Evolutionary conservation across 2,113 vertebrate species (phyloP), one percentile per base, ranked within the genome.

Genomic region (Scopus umbretta): DNA sequence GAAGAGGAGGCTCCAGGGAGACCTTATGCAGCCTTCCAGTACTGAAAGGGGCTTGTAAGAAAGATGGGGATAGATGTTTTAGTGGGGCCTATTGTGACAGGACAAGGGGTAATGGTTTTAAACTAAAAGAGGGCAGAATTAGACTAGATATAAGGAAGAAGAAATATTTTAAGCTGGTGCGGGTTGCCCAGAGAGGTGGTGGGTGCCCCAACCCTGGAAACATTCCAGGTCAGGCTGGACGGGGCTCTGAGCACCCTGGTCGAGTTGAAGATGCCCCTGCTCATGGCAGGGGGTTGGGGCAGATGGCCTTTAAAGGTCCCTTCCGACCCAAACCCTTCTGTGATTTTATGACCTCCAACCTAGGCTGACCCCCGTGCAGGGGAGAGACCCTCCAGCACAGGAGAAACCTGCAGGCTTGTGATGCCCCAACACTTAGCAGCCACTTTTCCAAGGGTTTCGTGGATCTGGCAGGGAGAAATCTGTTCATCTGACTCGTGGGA

Each of bases 401-500:
- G 61, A 56, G 55, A 32, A 45, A 62, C 63, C 38, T 78, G 34
- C 1, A 6, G 53, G 26, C 19, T 53, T 34, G 47, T 27, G 34
- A 34, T 88, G 56, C 23, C 40, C 47, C 1, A 4, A 40, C 49
- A 40, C 40, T 79, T 18, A 55, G 32, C 0, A 0, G 19, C 27
- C 4, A 2, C 38, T 75, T 53, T 52, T 36, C 43, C 45, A 29
- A 52, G 34, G 10, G 3, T 59, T 59, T 47, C 3, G 2, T 38
- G 38, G 38, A 55, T 10, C 17, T 16, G 30, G 38, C 1, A 0
- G n/a, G 80, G 49, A 71, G 56, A 78, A 56, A 79, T 43, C 21
- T 0, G 0, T 11, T 11, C 9, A 27, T 12, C 16, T 0, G 3
- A 32, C 49, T 68, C 9, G 1, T 27, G 62, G 55, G 53, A 40